Percentiles rank a stretch among this genome's conserved stretches.
Evolutionary conservation across 2,797 vertebrate genomes (phyloP).

Genomic region (Manis pentadactyla): DNA sequence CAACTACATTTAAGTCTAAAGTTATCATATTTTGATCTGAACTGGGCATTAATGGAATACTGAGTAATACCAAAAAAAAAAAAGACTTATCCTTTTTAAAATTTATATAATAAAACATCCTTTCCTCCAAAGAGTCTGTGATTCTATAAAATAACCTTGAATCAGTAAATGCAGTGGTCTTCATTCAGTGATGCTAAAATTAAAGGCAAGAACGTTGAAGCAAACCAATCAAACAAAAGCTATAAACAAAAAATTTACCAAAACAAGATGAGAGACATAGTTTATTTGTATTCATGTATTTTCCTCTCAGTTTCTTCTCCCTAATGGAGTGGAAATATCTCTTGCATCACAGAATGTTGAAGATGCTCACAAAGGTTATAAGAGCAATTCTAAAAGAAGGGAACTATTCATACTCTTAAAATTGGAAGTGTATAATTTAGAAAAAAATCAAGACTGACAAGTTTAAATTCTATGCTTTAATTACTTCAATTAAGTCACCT

Average conservation of each 20-base stretch:
- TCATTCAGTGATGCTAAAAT: not conserved
- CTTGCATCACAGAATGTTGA: not conserved
- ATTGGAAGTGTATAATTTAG: not conserved
- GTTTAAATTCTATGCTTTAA: not conserved
- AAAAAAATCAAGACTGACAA: not conserved
- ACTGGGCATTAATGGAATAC: slow-evolving; percentile 11
- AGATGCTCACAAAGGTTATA: not conserved
- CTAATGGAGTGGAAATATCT: not conserved
- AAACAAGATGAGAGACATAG: not conserved
- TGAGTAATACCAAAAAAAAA: not conserved
- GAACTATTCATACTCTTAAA: not conserved
- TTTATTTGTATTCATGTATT: not conserved
- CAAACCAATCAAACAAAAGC: not conserved
- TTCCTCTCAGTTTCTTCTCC: not conserved
- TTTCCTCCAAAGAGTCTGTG: not conserved
- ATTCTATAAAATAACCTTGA: slow-evolving; percentile 48
- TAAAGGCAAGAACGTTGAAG: not conserved
- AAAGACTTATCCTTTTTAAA: not conserved
- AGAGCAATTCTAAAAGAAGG: not conserved
- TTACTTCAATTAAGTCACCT: slow-evolving; percentile 2
- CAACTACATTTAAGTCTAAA: not conserved
- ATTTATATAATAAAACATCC: not conserved
- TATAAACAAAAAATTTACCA: not conserved
- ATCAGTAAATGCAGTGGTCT: not conserved
- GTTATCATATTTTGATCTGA: slow-evolving; percentile 39